A percentile compares a stretch with the other conserved stretches of the same genome.
Evolutionary conservation across 2,113 vertebrate species (phyloP).

Genomic region (Toxotes chatareus): DNA sequence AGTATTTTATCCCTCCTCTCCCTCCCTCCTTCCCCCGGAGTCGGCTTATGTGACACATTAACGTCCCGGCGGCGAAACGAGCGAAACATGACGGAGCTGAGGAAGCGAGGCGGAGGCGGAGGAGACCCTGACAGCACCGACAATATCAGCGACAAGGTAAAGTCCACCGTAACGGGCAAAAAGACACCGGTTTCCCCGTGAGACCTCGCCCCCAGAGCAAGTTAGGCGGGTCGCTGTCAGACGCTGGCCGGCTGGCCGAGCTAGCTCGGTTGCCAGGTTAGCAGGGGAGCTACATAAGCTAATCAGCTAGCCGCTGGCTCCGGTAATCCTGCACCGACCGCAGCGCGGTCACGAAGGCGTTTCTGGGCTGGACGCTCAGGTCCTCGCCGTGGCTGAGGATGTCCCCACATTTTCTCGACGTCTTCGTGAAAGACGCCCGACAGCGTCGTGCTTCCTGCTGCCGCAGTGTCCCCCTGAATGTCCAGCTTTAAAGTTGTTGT

Average conservation of each 20-base stretch:
- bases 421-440: background rate
- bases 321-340: constrained; percentile 46
- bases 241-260: background rate
- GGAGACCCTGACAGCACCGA: constrained; percentile 79
- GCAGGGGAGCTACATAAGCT: constrained; percentile 49
- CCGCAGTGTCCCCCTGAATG: too few relatives aligned
- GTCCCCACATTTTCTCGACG: background rate
- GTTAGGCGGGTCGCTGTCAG: constrained; percentile 28
- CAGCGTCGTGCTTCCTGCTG: too few relatives aligned
- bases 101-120: constrained; percentile 79
- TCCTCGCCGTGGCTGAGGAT: background rate
- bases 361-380: background rate
- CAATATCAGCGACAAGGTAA: constrained; percentile 85
- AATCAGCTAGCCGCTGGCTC: constrained; percentile 48
- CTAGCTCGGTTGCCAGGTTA: constrained; percentile 37
- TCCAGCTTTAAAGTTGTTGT: background rate
- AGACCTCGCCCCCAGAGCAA: constrained; percentile 22
- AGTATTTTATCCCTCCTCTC: background rate
- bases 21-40: constrained; percentile 1
- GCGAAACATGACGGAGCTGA: constrained; percentile 83
- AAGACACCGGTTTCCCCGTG: fast-evolving
- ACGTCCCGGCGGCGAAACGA: constrained; percentile 58
- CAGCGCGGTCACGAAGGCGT: background rate
- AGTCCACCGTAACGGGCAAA: fast-evolving
- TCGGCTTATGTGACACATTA: constrained; percentile 69